Base-by-base conservation (phyloP, 2,797 vertebrate genomes). In the Notolepis coatsorum region DNA sequence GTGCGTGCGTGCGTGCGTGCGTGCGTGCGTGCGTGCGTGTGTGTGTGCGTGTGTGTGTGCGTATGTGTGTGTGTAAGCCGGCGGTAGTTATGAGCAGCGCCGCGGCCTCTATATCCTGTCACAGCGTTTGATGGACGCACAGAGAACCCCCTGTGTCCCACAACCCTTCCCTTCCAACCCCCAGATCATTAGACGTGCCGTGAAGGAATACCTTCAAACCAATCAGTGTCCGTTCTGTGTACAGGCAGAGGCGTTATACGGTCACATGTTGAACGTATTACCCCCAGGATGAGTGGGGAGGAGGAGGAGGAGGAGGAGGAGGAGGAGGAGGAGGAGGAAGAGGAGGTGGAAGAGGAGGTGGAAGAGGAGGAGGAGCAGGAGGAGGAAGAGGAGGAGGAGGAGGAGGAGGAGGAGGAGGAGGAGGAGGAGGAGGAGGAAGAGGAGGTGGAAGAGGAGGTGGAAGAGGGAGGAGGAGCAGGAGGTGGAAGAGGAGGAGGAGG, bases 181-280 rank as follows among this genome's bases (percentile, higher is more conserved):
- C n/a, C n/a, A 45, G 81, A 53, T 43, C 68, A 58, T 69, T 71
- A 75, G 56, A 42, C 37, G 28, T 18, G 61, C 64, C 57, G 61
- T 79, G 73, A 81, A 78, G 71, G 69, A 64, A 66, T 27, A 57
- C 65, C 81, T 84, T 83, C 58, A 76, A 18, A 68, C 63, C 60
- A 73, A 77, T 82, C 75, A 76, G 49, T 81, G 67, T 79, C 63
- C 77, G 62, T 70, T 52, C n/a, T 65, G 68, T 72, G 54, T 9
- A 58, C 43, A 70, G 60, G 52, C 43, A 73, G 65, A 51, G 53
- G 59, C 52, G 28, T 1, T n/a, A 47, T 52, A 33, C 49, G 33
- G 35, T 75, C 72, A 63, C 77, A 77, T 84, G 71, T 79, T 76
- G 77, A 81, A 82, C 71, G 53, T 43, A 72, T 87, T 88, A 76